Evolutionary conservation across 2,888 invertebrate genomes (phyloP), one percentile per base, ranked within the genome.

Genomic region (Drosophila nigricruria): DNA sequence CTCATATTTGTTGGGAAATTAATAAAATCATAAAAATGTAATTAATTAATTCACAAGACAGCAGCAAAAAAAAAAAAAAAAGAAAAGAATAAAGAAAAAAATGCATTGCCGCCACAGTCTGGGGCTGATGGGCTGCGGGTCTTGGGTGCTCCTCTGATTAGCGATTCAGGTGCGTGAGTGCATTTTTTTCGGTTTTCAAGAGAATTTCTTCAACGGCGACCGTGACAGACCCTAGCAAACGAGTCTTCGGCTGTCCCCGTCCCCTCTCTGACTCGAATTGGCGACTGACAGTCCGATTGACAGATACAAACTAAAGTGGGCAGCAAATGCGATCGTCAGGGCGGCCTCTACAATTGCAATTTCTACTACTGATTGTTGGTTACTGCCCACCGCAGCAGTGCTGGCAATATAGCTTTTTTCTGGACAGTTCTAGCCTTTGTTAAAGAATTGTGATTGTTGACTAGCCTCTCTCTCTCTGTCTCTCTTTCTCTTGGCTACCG

Each of bases 11-110:
- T 82, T 85, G 73, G 72, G 79, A 88, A 89, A 87, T 82, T 88
- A 89, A 89, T 88, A 81, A 88, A 88, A 88, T 89, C 82, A 89
- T 85, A 81, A 89, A 82, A 73, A 64, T 66, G 90, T 88, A 81
- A 89, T 87, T 87, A 87, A 89, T 87, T 85, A 88, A 89, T 88
- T 73, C 88, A 67, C 61, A 62, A 74, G 74, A 67, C 79, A 73
- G 60, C 40, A 63, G 58, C 27, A 56, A n/a, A 47, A 27, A 47
- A 16, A 8, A 14, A 43, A 23, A 38, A 38, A n/a, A 27, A 12
- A 54, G 10, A 60, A 71, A 81, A 57, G 45, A 52, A 74, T 56
- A 67, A 69, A 67, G 69, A 59, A 52, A 86, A 86, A 49, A 86
- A 73, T 77, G 81, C 87, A 87, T 62, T 76, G 70, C 73, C 84